Percentiles rank a stretch among this genome's conserved stretches.
Evolutionary conservation across 2,113 vertebrate species (phyloP).

Genomic region (Cairina moschata): DNA sequence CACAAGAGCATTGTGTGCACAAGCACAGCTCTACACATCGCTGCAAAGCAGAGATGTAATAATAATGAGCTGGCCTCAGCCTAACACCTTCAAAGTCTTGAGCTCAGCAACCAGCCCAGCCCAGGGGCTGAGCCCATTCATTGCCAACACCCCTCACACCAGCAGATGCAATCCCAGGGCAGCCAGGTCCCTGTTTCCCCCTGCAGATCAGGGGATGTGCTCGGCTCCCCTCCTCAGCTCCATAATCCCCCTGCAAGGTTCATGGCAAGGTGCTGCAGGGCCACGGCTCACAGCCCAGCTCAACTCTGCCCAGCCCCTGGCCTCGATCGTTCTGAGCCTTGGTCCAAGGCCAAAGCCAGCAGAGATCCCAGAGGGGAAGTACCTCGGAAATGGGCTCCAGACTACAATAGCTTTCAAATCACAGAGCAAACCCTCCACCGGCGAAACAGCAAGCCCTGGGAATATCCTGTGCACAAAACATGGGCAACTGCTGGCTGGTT

Average conservation of each 20-base stretch:
- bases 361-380: slow-evolving; percentile 67
- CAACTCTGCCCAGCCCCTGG: neutral
- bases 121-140: neutral
- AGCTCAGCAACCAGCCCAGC: neutral
- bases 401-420: slow-evolving; percentile 59
- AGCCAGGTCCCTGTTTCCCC: neutral
- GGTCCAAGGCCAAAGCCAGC: neutral
- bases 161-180: neutral
- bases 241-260: neutral
- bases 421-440: slow-evolving; percentile 12
- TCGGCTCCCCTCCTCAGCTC: neutral
- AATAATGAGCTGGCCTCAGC: neutral
- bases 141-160: accelerated
- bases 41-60: neutral
- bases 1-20: neutral
- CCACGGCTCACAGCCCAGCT: neutral
- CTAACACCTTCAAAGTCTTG: neutral
- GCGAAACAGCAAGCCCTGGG: slow-evolving; percentile 41
- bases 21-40: neutral
- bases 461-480: slow-evolving; percentile 67
- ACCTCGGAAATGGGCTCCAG: slow-evolving; percentile 55
- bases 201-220: neutral
- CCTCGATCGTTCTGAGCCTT: accelerated
- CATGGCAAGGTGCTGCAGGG: neutral
- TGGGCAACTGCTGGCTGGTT: neutral